Conservation (phyloP, 2,797 vertebrate genomes). For the Gadopsis bispinosus region DNA sequence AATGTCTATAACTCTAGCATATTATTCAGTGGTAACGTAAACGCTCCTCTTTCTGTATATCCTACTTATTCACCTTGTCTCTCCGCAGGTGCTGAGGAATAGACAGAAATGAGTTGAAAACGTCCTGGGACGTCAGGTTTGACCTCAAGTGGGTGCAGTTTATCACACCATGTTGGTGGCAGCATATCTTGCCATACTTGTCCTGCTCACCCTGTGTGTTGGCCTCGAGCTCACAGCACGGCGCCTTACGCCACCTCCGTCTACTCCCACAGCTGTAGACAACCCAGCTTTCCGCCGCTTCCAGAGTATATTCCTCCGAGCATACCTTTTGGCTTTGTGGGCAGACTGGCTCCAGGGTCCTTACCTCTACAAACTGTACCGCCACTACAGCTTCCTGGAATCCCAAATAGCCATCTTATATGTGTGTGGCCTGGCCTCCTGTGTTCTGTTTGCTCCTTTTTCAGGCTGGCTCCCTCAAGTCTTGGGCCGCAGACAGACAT, state of each 20-base stretch:
- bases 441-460: conserved; percentile 90
- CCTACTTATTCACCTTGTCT: not conserved
- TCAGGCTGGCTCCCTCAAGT: conserved; percentile 89
- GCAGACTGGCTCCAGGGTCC: conserved; percentile 96
- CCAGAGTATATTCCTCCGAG: conserved; percentile 89
- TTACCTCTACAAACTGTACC: conserved; percentile 95
- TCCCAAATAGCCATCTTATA: conserved; percentile 95
- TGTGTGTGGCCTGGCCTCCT: conserved; percentile 92
- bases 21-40: not conserved
- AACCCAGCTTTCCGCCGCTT: conserved; percentile 92
- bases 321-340: conserved; percentile 92
- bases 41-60: not conserved
- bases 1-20: too few relatives aligned
- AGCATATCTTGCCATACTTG: conserved; percentile 87
- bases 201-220: conserved; percentile 86
- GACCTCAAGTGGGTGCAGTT: conserved; percentile 35
- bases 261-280: conserved; percentile 79
- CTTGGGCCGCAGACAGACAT: conserved; percentile 90
- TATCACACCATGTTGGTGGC: conserved; percentile 89
- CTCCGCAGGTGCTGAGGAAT: conserved; percentile 55
- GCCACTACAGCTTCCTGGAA: conserved; percentile 94
- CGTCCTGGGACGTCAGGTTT: conserved; percentile 35
- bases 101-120: conserved; percentile 30
- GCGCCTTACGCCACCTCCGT: conserved; percentile 81
- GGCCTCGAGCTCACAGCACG: conserved; percentile 89